Base-by-base conservation (phyloP, 1,140 invertebrate genomes). In the Drosophila bocqueti region DNA sequence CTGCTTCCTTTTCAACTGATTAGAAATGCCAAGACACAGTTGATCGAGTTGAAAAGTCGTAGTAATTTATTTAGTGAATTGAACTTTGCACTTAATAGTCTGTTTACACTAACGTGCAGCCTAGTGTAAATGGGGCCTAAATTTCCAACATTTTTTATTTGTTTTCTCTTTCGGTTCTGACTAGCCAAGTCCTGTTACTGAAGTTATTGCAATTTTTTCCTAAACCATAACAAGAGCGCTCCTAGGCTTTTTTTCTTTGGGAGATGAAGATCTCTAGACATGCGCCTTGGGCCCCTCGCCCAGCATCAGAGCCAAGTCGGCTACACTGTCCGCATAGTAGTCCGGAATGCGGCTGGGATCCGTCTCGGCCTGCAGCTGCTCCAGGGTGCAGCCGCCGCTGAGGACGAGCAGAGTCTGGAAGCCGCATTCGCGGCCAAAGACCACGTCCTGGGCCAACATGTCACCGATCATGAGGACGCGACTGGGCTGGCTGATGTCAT, bases 391-490 rank as follows among this genome's bases (percentile, higher is more conserved):
- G 36, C 91, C 80, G 40, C 94, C 94, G 40, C 93, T 94, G 24
- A 94, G 85, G 0, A 95, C 93, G 9, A 94, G 81, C 26, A 95
- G 71, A 0, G 94, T 95, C 72, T 94, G 93, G 68, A 95, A 95
- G 10, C 94, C 94, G 4, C 93, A 93, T 4, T 92, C 68, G 5
- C 91, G 93, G 0, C 94, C 95, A 26, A 95, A 94, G 38, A 92
- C 93, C 10, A 95, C 92, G 60, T 95, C 95, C 78, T 94, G 93
- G 18, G 94, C 93, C n/a, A 95, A 94, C 95, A 95, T 94, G 50
- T 95, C 95, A 11, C 95, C 95, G 62, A 95, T 94, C 78, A 95
- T 95, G 1, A 95, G 91, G n/a, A 94, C 94, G 68, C 94, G 93
- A n/a, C 84, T 86, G 2, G 94, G 93, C 54, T 94, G 82, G 0